Base-by-base conservation (phyloP, 2,888 invertebrate genomes). In the Tipula unca region DNA sequence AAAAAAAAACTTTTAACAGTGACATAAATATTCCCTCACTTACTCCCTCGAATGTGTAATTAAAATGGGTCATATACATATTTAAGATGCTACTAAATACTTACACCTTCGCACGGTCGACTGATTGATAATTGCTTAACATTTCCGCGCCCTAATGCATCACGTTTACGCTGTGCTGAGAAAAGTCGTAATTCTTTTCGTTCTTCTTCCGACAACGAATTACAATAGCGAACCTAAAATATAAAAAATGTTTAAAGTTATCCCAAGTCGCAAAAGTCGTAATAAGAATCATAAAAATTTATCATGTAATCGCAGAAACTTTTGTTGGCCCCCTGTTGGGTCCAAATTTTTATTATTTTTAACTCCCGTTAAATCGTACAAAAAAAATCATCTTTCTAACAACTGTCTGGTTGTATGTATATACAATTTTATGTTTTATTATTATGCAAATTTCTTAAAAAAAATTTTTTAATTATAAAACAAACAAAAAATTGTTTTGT, bases 81-180 rank as follows among this genome's bases (percentile, higher is more conserved):
- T n/a, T n/a, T n/a, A n/a, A n/a, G n/a, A n/a, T n/a, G n/a, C n/a
- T n/a, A 32, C 6, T 32, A 32, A 32, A 32, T 32, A 93, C 95
- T 93, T 91, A 97, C 97, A 93, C 94, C 93, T 88, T 95, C 94
- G 90, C 97, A 96, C 85, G 95, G 93, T 89, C 94, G 93, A 17
- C 94, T 92, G 87, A 94, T 93, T 82, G 95, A 94, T 88, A 95
- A 91, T 90, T 97, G 95, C 87, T 96, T 93, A 87, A 98, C 98
- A 88, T 95, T 95, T 8, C 98, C 99, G 86, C 98, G 92, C 14
- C 99, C 99, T 85, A 99, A 93, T 4, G 98, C 98, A 90, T 99
- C 98, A 86, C 97, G 92, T 90, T 98, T 99, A 89, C 99, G 92
- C 92, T 98, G 98, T 25, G 96, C 95, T 88, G 97, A 97, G 92